Base-by-base conservation (phyloP, 2,888 invertebrate genomes). In the Hofmannophila pseudospretella region DNA sequence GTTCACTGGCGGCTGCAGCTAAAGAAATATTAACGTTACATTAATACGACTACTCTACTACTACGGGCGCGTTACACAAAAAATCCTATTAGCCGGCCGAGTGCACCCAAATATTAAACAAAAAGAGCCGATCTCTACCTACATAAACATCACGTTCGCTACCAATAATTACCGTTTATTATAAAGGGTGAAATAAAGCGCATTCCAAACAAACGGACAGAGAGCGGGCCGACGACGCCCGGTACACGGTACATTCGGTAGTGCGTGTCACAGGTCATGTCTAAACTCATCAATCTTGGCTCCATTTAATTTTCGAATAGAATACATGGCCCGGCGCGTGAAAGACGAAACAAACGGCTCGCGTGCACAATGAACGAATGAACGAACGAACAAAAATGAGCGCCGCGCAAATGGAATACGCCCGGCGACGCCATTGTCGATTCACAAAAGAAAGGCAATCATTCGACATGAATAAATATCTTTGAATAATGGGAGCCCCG, bases 381-480 rank as follows among this genome's bases (percentile, higher is more conserved):
- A 58, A 58, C 58, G 58, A 62, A 58, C 66, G 67, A 60, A n/a
- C n/a, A n/a, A n/a, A n/a, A n/a, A n/a, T n/a, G n/a, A n/a, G n/a
- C 58, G 63, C 66, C 69, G 60, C 69, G 74, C 74, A 75, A 82
- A 84, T 79, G 82, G 77, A 78, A 81, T 76, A 80, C 69, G 69
- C 51, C 27, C 66, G 66, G 57, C 72, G 68, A 68, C 67, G 67
- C 76, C 74, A 79, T 85, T 85, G 85, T 85, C 70, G 70, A 70
- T 68, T 54, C 73, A 85, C 85, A 85, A 85, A 85, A 75, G 84
- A 84, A 82, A 85, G 78, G 85, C 77, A 81, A 86, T 85, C 84
- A 80, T 81, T 85, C 80, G 82, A 84, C 85, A 80, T 82, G 84
- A 85, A 86, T 85, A 84, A 84, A 84, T 80, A 82, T 85, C 78